Percentiles rank a stretch among this genome's conserved stretches.
phyloP scores from a whole-genome alignment of 1,140 invertebrate species.

The Penaeus indicus region DNA sequence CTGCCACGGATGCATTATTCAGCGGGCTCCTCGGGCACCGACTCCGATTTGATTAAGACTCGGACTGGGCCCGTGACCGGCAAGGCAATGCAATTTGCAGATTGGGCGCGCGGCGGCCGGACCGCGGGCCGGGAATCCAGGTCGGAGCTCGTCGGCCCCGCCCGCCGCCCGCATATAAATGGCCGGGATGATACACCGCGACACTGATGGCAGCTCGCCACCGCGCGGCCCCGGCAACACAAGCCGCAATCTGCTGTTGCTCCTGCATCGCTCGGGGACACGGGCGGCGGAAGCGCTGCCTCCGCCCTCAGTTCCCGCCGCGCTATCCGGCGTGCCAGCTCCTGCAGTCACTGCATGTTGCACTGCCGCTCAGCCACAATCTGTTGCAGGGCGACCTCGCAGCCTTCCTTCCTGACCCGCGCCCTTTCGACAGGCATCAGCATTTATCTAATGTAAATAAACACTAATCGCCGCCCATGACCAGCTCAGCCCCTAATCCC shows the following conservation, averaged over 20 bases:
- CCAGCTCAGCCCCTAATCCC: no score
- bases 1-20: conserved; percentile 56
- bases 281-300: no score
- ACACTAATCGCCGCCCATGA: no score
- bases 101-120: conserved; percentile 42
- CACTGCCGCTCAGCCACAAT: no score
- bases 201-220: conserved; percentile 24
- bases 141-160: not conserved
- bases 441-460: no score
- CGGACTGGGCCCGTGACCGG: conserved; percentile 55
- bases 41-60: conserved; percentile 61
- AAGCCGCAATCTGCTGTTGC: not conserved
- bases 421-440: no score
- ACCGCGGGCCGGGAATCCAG: conserved; percentile 3
- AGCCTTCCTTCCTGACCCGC: no score
- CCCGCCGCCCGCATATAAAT: conserved; percentile 42
- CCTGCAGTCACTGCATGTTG: no score
- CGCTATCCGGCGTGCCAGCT: no score
- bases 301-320: no score
- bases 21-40: conserved; percentile 53
- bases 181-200: conserved; percentile 40
- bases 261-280: no score
- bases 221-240: not conserved
- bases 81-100: conserved; percentile 57
- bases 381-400: no score